These are phyloP conservation scores for Chorisops tibialis DNA, from an alignment of 2,888 invertebrate genomes.

Conservation along the genomic window DNA sequence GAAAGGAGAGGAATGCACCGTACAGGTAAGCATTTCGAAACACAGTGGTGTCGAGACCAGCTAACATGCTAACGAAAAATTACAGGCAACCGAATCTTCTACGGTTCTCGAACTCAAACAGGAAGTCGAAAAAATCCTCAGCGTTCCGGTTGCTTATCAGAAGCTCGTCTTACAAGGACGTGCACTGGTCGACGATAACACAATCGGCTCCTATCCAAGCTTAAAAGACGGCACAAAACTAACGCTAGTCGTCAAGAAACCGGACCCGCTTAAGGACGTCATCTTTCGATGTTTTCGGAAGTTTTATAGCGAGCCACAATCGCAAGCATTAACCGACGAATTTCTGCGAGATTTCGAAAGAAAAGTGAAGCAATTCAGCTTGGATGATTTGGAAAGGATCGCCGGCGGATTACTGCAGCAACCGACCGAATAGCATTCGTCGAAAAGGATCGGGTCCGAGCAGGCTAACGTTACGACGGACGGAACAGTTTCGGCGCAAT, in stretches of 20 bases:
- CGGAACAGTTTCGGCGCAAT: too few species aligned
- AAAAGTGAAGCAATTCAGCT: constrained; percentile 45
- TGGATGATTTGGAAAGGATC: constrained; percentile 49
- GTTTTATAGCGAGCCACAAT: constrained; percentile 63
- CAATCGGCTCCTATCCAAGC: constrained; percentile 64
- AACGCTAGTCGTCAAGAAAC: constrained; percentile 68
- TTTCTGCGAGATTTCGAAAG: constrained; percentile 48
- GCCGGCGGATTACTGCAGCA: constrained; percentile 33
- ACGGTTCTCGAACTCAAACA: constrained; percentile 68
- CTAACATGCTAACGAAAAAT: background rate
- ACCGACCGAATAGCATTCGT: constrained; percentile 5
- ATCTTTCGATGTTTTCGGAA: constrained; percentile 60
- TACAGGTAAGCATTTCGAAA: constrained; percentile 56
- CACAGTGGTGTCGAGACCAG: background rate
- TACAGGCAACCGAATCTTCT: constrained; percentile 56
- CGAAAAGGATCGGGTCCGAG: too few species aligned
- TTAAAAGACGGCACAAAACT: constrained; percentile 74
- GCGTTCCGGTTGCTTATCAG: constrained; percentile 67
- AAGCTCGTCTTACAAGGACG: constrained; percentile 69
- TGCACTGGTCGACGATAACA: constrained; percentile 68
- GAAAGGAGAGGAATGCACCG: constrained; percentile 65
- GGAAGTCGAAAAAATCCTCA: constrained; percentile 60
- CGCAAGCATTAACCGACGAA: constrained; percentile 51
- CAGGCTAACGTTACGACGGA: background rate
- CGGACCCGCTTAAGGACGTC: constrained; percentile 60